Base-by-base conservation (phyloP, 2,888 invertebrate genomes). In the Pristionchus arcanus region DNA sequence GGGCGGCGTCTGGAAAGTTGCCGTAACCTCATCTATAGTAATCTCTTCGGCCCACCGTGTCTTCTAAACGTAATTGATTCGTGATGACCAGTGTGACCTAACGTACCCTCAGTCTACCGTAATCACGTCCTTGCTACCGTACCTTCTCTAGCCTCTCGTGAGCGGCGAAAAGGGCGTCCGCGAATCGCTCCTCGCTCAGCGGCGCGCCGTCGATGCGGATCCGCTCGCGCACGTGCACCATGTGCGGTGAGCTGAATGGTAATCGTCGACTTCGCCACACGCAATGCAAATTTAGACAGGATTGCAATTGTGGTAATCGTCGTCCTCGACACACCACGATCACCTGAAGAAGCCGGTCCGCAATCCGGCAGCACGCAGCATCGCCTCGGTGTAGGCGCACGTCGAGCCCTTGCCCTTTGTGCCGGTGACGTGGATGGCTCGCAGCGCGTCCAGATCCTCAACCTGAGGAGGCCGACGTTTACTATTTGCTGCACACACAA, bases 371-470 rank as follows among this genome's bases (percentile, higher is more conserved):
- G 97, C 96, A 0, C 97, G 97, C 19, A 99, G 96, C 91, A 99
- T 97, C 0, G 97, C 97, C 95, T 99, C 99, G 92, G 97, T 97
- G 95, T 97, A 97, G 0, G 98, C 98, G 95, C 98, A 98, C 0
- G 98, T 98, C 31, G 98, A 98, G 4, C 97, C 96, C 97, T 99
- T 99, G 88, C 99, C 99, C 96, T 99, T 99, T 1, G 99, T 99
- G 19, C 99, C 99, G 90, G 98, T 97, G 13, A 99, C 97, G 96
- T 99, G 99, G 94, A 99, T 98, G 74, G 98, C 97, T 89, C 97
- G 97, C 84, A 95, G 90, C 7, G 86, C 34, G 87, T 95, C 92
- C 31, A 95, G 87, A n/a, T 94, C 87, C 66, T 16, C 66, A 7
- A 68, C 25, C 87, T 87, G 34, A 9, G 25, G n/a, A 59, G 28